Evolutionary conservation across 2,888 invertebrate genomes (phyloP).

Genomic region (Hydrotaea cyrtoneurina): DNA sequence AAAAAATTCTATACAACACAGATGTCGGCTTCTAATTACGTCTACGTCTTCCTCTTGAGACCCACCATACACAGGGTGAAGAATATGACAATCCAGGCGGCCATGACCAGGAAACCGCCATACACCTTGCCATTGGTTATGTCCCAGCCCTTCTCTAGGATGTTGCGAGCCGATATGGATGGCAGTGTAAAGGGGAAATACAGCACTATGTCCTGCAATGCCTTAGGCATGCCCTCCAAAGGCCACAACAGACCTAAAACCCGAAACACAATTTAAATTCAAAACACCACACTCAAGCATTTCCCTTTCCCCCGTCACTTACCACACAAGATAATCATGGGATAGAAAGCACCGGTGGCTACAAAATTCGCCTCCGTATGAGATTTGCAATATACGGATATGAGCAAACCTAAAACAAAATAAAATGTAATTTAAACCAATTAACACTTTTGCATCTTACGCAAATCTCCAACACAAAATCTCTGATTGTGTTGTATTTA

Average conservation of each 20-base stretch:
- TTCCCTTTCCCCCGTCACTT: constrained; percentile 78
- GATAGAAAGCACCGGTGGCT: constrained; percentile 94
- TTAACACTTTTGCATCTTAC: constrained; percentile 6
- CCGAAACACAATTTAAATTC: not conserved
- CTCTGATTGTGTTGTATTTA: not conserved
- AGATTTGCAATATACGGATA: constrained; percentile 89
- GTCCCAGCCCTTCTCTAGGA: constrained; percentile 89
- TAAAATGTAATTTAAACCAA: constrained; percentile 1
- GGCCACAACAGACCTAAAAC: constrained; percentile 86
- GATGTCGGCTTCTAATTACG: constrained; percentile 48
- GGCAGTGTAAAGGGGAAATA: constrained; percentile 90
- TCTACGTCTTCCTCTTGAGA: constrained; percentile 81
- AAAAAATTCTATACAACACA: not conserved
- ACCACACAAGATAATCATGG: constrained; percentile 93
- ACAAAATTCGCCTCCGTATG: constrained; percentile 92
- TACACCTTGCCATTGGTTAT: constrained; percentile 87
- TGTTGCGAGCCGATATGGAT: constrained; percentile 87
- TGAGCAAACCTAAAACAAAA: constrained; percentile 85
- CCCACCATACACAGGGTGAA: constrained; percentile 83
- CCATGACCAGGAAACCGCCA: constrained; percentile 86
- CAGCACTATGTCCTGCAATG: constrained; percentile 84
- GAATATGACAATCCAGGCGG: constrained; percentile 85
- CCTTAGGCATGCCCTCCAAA: constrained; percentile 85
- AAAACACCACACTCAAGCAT: not conserved
- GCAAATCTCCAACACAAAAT: constrained; percentile 17